phyloP scores from a whole-genome alignment of 2,797 vertebrate genomes.

The Anableps anableps region DNA sequence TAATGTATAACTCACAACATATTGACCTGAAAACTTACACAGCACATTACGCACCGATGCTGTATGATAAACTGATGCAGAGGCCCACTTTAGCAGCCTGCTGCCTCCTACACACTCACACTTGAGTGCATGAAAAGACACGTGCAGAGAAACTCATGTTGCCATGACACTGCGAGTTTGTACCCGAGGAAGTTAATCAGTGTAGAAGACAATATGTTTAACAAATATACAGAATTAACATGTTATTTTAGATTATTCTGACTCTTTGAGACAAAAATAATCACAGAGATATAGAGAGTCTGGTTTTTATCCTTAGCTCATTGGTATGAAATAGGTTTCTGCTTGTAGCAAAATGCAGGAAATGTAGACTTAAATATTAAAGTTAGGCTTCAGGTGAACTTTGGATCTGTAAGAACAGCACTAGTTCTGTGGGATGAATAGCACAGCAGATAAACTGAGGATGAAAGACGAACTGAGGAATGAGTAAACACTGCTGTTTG shows the following conservation, averaged over 20 bases:
- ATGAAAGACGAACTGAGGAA: not conserved
- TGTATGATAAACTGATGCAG: constrained; percentile 3
- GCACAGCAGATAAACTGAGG: not conserved
- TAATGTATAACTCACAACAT: not conserved
- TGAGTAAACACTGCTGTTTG: not conserved
- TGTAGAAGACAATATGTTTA: not conserved
- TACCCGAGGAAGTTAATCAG: constrained; percentile 20
- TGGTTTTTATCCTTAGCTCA: not conserved
- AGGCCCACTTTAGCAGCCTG: constrained; percentile 36
- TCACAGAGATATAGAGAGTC: not conserved
- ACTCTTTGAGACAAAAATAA: not conserved
- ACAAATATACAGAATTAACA: constrained; percentile 11
- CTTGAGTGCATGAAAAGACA: constrained; percentile 39
- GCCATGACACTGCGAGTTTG: constrained; percentile 43
- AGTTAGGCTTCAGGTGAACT: not conserved
- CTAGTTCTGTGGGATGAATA: not conserved
- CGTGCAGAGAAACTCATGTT: constrained; percentile 46
- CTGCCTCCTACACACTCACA: constrained; percentile 61
- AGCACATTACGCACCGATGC: not conserved
- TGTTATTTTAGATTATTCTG: not conserved
- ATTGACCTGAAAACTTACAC: constrained; percentile 21
- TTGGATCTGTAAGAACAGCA: not conserved
- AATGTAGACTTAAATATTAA: not conserved
- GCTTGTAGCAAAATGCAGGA: not conserved
- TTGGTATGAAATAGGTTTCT: not conserved